Evolutionary conservation across 2,797 vertebrate species (phyloP), one percentile per base, ranked within the genome.

Genomic region (Potorous gilbertii): DNA sequence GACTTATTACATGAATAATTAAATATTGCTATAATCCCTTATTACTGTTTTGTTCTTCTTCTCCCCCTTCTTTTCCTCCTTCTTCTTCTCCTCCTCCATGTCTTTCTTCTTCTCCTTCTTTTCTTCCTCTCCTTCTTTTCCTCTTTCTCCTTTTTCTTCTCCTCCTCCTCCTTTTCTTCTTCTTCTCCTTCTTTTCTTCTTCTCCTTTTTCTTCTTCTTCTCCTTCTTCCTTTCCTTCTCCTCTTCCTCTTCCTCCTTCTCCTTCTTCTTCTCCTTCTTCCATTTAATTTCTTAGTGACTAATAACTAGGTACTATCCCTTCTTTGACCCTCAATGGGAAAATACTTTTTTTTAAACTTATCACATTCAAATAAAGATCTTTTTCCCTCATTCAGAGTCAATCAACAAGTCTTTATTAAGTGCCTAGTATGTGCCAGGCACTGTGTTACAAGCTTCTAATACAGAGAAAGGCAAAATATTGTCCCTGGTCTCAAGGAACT

Each of bases 81-180:
- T 14, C 13, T 62, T 1, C 59, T 34, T 9, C 31, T 62, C 13
- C 62, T 34, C 31, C 13, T 66, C 14, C 13, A 50, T 50, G 1
- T 62, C 9, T 0, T 59, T 9, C 6, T 27, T 5, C 4, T 81
- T 21, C 18, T 40, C 9, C 4, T 21, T 3, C 5, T 4, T 5
- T 10, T 8, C 9, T 24, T 21, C 12, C 3, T 6, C 21, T 50
- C 21, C 4, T 11, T 1, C 4, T 46, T 40, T 16, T 46, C 6
- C 18, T 24, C 5, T 6, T 27, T 28, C 3, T 2, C 1, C 3
- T 0, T 24, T 1, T 31, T 31, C 8, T 28, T 12, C 57, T 56
- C 3, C 31, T 62, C 16, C 16, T 40, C 34, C 1, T 40, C 11
- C 12, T 62, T 1, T 27, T 57, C 56, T 28, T 1, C 28, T 29